Evolutionary conservation across 2,113 vertebrate species (phyloP).

Genomic region (Callipepla squamata): DNA sequence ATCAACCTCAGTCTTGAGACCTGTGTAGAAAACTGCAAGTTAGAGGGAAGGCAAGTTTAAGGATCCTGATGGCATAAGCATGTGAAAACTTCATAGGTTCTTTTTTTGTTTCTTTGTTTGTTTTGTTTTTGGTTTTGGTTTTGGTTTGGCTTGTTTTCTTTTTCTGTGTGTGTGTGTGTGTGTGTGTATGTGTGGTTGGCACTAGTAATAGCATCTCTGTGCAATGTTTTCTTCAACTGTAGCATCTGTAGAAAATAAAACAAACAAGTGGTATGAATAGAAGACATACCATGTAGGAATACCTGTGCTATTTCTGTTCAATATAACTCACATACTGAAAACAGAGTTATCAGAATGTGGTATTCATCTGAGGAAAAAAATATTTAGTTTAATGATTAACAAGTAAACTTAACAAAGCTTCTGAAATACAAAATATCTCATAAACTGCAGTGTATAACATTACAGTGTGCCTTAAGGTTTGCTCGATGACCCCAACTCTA

Average conservation of each 20-base stretch:
- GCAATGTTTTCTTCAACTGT: not conserved
- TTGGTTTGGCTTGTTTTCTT: too few species aligned
- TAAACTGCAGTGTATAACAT: not conserved
- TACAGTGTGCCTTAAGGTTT: not conserved
- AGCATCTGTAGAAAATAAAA: not conserved
- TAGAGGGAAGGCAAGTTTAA: not conserved
- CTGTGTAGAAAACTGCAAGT: not conserved
- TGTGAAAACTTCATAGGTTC: not conserved
- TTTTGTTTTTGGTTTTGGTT: too few species aligned
- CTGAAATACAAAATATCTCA: not conserved
- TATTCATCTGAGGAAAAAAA: not conserved
- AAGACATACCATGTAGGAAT: not conserved
- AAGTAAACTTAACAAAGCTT: not conserved
- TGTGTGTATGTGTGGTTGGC: not conserved
- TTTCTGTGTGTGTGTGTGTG: too few species aligned
- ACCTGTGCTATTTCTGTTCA: not conserved
- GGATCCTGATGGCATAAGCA: not conserved
- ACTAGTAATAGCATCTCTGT: not conserved
- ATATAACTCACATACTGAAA: not conserved
- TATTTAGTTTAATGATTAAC: not conserved
- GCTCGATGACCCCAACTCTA: not conserved
- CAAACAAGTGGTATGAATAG: not conserved
- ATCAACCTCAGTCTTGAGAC: fast-evolving
- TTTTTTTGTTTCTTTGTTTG: not conserved
- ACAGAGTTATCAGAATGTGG: not conserved